Base-by-base conservation (phyloP, 2,113 vertebrate genomes). In the Dolichallabes microphthalmus region DNA sequence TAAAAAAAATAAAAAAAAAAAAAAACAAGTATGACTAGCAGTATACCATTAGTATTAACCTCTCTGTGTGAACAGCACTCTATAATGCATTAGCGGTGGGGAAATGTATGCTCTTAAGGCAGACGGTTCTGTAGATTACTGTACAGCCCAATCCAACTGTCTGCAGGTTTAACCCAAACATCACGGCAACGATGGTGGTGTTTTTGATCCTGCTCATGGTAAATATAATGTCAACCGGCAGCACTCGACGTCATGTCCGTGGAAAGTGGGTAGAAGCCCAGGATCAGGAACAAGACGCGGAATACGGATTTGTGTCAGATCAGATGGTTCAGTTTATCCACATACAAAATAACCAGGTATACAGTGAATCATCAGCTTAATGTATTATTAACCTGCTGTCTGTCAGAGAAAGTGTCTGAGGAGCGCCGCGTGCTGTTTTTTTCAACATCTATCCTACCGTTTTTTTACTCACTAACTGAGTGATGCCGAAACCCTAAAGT, bases 1-100 rank as follows among this genome's bases (percentile, higher is more conserved):
- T n/a, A 68, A 13, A 68, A 9, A 57, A 20, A 84, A 63, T 79
- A 60, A 68, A 75, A 20, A 84, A 63, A 85, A 60, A 68, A 75
- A 68, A 74, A 57, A 39, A 25, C 22, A 45, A 50, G 22, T 50
- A 50, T 50, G 20, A 74, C 71, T 25, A 74, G 71, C 32, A 64
- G 20, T 63, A 82, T 52, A 25, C 15, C 50, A 82, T 53, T 35
- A 45, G 45, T 58, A 75, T 27, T 84, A 53, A 27, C 58, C 35
- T 83, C n/a, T 17, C 50, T 60, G 32, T 50, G 35, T 83, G 17
- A 83, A 50, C n/a, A 69, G 80, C 64, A 27, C 53, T 84, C 39
- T 63, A 20, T 64, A 84, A 63, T 83, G 68, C 68, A 58, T 73
- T 83, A 83, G 53, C 3, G 22, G 1, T 20, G 12, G 27, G 27